These are phyloP conservation scores for Ephestia elutella DNA, from an alignment of 1,140 invertebrate species.

Conservation along the genomic window DNA sequence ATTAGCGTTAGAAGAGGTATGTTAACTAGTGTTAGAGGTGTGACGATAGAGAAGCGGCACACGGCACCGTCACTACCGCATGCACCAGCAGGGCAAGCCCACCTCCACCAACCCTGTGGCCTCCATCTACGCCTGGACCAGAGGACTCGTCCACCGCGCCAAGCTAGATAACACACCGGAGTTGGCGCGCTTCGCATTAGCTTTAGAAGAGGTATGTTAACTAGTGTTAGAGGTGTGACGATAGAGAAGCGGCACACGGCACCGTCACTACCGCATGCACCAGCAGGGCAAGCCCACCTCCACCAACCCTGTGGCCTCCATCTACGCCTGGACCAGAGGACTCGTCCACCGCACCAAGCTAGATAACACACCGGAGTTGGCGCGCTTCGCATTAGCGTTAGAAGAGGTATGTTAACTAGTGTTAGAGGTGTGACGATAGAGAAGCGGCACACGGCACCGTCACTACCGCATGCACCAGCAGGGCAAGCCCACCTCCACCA, in stretches of 20 bases:
- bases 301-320: conserved; percentile 93
- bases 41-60: conserved; percentile 93
- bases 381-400: conserved; percentile 72
- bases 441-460: conserved; percentile 95
- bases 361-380: conserved; percentile 84
- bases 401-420: conserved; percentile 70
- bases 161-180: conserved; percentile 86
- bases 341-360: conserved; percentile 88
- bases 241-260: conserved; percentile 93
- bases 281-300: conserved; percentile 89
- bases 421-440: conserved; percentile 82
- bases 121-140: conserved; percentile 94
- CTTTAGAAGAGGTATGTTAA: conserved; percentile 70
- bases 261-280: conserved; percentile 93
- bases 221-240: conserved; percentile 80
- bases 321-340: conserved; percentile 94
- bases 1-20: conserved; percentile 70
- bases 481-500: conserved; percentile 90
- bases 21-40: conserved; percentile 49
- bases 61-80: conserved; percentile 94
- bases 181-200: conserved; percentile 75
- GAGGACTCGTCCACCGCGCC: conserved; percentile 88
- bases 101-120: conserved; percentile 94
- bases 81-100: conserved; percentile 86
- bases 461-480: conserved; percentile 90